A percentile compares a stretch with the other conserved stretches of the same genome.
Conservation (phyloP, 2,113 vertebrate species). For the Rhagologus leucostigma region DNA sequence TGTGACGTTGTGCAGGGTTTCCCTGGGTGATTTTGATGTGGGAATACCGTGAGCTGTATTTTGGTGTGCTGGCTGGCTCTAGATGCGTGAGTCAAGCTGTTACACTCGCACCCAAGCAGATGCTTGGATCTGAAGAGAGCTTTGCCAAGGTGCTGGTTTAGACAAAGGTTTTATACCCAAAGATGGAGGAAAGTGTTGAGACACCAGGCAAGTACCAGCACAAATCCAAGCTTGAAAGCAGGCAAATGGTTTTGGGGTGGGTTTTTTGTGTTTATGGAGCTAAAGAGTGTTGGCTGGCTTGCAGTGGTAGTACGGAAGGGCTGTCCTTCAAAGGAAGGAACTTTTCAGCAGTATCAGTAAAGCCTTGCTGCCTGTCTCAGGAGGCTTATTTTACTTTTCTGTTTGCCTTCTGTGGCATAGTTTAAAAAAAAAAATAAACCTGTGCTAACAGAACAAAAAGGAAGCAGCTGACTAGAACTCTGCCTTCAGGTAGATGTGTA, state of each 20-base stretch:
- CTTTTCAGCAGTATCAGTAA: background rate
- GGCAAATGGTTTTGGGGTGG: background rate
- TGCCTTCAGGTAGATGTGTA: background rate
- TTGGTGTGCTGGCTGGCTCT: background rate
- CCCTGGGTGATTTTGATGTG: background rate
- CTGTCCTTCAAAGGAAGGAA: background rate
- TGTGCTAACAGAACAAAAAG: background rate
- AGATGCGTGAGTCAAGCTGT: background rate
- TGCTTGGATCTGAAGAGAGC: background rate
- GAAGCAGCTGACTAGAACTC: background rate
- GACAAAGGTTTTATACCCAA: background rate
- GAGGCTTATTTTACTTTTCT: background rate
- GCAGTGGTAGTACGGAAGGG: background rate
- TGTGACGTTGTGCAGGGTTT: background rate
- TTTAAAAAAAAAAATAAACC: background rate
- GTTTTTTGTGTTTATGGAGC: background rate
- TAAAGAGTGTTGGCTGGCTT: background rate
- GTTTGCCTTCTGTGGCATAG: background rate
- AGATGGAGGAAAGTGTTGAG: accelerated
- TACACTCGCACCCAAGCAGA: accelerated
- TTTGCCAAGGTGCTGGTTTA: background rate
- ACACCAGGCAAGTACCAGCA: background rate
- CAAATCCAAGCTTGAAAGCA: background rate
- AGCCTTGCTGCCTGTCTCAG: background rate
- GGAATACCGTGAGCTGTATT: background rate